Base-by-base conservation (phyloP, 2,113 vertebrate genomes). In the Sapajus apella region DNA sequence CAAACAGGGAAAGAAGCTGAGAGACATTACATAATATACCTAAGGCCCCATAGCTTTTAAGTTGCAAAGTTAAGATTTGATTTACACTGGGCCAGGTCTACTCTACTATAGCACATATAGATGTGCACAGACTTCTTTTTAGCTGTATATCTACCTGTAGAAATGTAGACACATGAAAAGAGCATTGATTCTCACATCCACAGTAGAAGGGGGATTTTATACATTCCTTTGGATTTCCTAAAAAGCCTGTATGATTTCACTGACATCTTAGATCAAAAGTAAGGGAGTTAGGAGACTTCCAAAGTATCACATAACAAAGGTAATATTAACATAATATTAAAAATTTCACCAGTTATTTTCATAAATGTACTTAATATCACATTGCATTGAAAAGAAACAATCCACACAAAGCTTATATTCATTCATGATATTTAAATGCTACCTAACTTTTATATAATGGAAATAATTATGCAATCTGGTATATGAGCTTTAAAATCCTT, bases 401-500 rank as follows among this genome's bases (percentile, higher is more conserved):
- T 96, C 6, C 3, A 88, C 50, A 55, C 45, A 93, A 79, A 72
- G 20, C 37, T 52, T n/a, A 52, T 79, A 95, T 61, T 91, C 43
- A 88, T 93, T 96, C 4, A 61, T n/a, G 35, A 45, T 66, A 52
- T 84, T 91, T 16, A 77, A 64, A 9, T 66, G 47, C 61, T 72
- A 52, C 61, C 43, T 73, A 84, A n/a, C 27, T 50, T 97, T 88
- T 55, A 85, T 66, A 66, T 82, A 96, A 90, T 94, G 25, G 80
- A 94, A 96, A 82, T 5, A 94, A 40, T 83, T 82, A 27, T 72
- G 64, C 35, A 80, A 27, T 77, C 55, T 79, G 56, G 13, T 52
- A 80, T 12, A 76, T 82, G 14, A 86, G 18, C 32, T 32, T 88
- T 61, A 97, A 93, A 97, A 79, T n/a, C 11, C 17, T 83, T 95